Conservation (phyloP, 2,797 vertebrate genomes). For the Arremon aurantiirostris region DNA sequence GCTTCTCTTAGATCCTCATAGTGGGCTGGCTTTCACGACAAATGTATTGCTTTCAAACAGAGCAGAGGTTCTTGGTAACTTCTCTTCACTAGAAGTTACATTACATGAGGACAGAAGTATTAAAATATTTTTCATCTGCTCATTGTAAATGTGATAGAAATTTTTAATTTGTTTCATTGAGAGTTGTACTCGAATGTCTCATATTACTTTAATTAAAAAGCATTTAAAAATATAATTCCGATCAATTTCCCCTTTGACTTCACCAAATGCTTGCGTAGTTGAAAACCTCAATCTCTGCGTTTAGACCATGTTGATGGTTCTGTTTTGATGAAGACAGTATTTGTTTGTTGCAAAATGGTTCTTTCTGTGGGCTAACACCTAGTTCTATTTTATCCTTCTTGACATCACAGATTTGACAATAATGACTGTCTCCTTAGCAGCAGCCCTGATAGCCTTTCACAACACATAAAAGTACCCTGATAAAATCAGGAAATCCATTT, state of each 20-base stretch:
- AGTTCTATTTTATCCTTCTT: background rate
- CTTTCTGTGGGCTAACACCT: background rate
- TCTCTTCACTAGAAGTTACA: background rate
- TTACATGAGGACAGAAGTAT: background rate
- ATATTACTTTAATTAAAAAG: background rate
- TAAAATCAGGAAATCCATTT: background rate
- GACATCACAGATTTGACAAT: background rate
- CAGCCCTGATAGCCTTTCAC: background rate
- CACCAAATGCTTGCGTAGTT: background rate
- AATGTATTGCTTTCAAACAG: background rate
- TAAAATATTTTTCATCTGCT: background rate
- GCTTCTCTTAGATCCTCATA: background rate
- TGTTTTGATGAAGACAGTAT: background rate
- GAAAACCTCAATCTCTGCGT: background rate
- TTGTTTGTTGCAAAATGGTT: background rate
- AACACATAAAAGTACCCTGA: background rate
- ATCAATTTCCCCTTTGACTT: background rate
- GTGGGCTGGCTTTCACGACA: background rate
- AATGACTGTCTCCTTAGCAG: background rate
- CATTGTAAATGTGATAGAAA: background rate
- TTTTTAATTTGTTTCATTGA: background rate
- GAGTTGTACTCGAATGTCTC: background rate
- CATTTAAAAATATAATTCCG: background rate
- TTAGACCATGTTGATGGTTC: background rate
- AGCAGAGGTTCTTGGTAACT: background rate